Base-by-base conservation (phyloP, 2,888 invertebrate species). In the Zygogramma bicolorata region DNA sequence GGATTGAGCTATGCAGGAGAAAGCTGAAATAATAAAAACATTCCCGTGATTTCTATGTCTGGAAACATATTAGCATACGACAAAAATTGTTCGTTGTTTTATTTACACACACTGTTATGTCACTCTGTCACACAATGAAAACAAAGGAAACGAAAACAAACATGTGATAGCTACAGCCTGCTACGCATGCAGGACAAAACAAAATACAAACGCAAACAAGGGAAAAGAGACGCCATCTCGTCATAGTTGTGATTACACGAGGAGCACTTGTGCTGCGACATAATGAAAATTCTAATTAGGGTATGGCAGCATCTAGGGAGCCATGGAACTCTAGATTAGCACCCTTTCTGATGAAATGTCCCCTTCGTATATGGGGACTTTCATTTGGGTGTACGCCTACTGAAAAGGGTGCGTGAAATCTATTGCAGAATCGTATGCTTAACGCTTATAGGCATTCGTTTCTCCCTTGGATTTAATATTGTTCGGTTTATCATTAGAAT, bases 281-380 rank as follows among this genome's bases (percentile, higher is more conserved):
- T 75, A 77, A 77, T 78, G 78, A 77, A 78, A 79, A 79, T 77
- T 76, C 74, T 80, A 80, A 80, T 80, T 80, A 77, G 71, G 70
- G 66, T 67, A 65, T 65, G 70, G 71, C 42, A 53, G 53, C 42
- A 38, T 25, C 63, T 25, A 53, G 75, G 75, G 66, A 59, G 63
- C 49, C 61, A 70, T 71, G 71, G 31, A 68, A 31, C 57, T 68
- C 58, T 58, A 61, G 69, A 73, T 73, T 73, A 65, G 73, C 73
- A 60, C 73, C 73, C 73, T 69, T 73, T 69, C 38, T 69, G 68
- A 68, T 60, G 61, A 63, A 63, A 60, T 69, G 71, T 75, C 68
- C 75, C 75, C 75, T 71, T 60, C 68, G 49, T 42, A 49, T 29
- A 2, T 38, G 72, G 49, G 42, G 61, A 53, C 25, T 53, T 53